Conservation (phyloP, 64 coral and sea anemone genomes). For the Dendronephthya gigantea region DNA sequence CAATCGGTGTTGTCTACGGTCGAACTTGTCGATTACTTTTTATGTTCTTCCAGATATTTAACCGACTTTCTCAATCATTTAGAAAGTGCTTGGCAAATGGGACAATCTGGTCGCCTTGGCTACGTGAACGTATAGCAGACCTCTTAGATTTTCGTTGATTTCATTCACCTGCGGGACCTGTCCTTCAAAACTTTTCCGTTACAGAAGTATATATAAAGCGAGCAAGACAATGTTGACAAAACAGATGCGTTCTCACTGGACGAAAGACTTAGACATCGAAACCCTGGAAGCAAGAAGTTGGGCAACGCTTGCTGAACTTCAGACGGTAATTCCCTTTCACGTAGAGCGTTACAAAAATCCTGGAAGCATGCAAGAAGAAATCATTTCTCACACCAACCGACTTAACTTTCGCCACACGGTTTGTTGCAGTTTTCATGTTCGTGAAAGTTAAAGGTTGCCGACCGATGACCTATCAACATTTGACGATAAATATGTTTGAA, state of each 20-base stretch:
- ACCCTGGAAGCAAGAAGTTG: background rate
- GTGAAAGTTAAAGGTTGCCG: constrained; percentile 12
- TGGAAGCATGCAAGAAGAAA: background rate
- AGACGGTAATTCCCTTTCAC: background rate
- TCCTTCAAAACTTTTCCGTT: background rate
- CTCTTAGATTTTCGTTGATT: constrained; percentile 33
- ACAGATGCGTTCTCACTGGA: background rate
- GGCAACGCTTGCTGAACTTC: background rate
- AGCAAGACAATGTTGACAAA: constrained; percentile 9
- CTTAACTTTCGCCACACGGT: background rate
- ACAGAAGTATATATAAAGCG: constrained; percentile 10
- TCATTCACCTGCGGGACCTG: background rate
- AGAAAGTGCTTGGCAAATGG: constrained; percentile 10
- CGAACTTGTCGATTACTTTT: constrained; percentile 16
- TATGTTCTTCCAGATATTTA: constrained; percentile 12
- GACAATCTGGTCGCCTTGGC: constrained; percentile 32
- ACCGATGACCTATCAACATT: constrained; percentile 33
- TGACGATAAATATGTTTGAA: constrained; percentile 13
- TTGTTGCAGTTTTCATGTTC: constrained; percentile 17
- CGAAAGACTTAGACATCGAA: background rate
- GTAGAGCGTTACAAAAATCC: background rate
- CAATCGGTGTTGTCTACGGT: background rate
- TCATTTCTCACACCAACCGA: background rate
- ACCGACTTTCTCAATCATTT: constrained; percentile 33
- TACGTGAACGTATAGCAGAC: constrained; percentile 30